These are phyloP conservation scores for Leptoteleia sp. DNA, from an alignment of 1,140 invertebrate genomes.

Conservation along the genomic window DNA sequence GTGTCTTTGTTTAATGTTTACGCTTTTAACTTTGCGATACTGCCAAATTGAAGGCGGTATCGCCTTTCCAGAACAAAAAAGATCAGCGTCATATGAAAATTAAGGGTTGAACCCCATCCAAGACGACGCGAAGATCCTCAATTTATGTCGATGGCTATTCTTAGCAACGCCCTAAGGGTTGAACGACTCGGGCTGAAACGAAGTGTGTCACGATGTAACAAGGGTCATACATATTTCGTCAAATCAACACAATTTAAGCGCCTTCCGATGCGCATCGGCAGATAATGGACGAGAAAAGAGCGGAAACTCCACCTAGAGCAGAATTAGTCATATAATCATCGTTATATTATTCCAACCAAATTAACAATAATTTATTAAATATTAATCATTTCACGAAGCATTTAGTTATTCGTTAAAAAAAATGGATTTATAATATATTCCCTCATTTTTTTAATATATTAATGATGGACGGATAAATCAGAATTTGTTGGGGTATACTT, in stretches of 20 bases:
- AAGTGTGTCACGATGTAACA: slow-evolving; percentile 64
- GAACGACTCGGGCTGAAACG: slow-evolving; percentile 56
- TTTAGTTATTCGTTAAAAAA: background rate
- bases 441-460: no score
- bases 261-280: slow-evolving; percentile 48
- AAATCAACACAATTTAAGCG: slow-evolving; percentile 61
- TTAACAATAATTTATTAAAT: slow-evolving; percentile 4
- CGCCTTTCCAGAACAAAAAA: slow-evolving; percentile 20
- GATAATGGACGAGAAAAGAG: slow-evolving; percentile 37
- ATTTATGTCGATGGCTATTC: slow-evolving; percentile 59
- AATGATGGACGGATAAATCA: no score
- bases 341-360: slow-evolving; percentile 15
- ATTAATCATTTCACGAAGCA: no score
- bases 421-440: no score
- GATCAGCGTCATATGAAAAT: slow-evolving; percentile 42
- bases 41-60: background rate
- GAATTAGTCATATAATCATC: slow-evolving; percentile 34
- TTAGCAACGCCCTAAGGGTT: slow-evolving; percentile 57
- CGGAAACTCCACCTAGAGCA: slow-evolving; percentile 53
- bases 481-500: no score
- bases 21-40: background rate
- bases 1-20: no score
- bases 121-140: slow-evolving; percentile 45
- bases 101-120: slow-evolving; percentile 49
- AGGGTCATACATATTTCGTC: slow-evolving; percentile 64